phyloP scores from a whole-genome alignment of 2,113 vertebrate genomes.

The Xyliphius kryptos region DNA sequence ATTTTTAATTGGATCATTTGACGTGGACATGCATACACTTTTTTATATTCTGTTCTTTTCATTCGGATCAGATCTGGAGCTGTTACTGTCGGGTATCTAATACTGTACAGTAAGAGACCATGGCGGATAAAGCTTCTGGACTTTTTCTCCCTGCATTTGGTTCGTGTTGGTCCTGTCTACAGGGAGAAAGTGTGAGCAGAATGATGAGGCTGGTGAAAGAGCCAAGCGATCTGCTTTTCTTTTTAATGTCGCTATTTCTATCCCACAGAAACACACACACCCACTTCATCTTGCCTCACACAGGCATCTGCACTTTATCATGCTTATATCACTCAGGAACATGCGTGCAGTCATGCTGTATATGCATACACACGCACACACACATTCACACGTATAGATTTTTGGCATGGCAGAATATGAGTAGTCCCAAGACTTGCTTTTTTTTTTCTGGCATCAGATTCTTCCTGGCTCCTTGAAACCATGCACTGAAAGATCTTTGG shows the following conservation, averaged over 20 bases:
- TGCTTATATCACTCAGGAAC: constrained; percentile 6
- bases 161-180: neutral
- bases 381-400: constrained; percentile 1
- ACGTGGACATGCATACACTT: too few relatives aligned
- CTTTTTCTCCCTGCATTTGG: constrained; percentile 23
- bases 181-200: constrained; percentile 9
- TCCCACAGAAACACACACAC: constrained; percentile 4
- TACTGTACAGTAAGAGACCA: neutral
- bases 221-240: constrained; percentile 5
- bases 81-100: constrained; percentile 22
- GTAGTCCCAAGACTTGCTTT: constrained; percentile 39
- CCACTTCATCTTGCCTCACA: neutral
- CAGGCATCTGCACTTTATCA: constrained; percentile 11
- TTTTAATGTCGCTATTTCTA: constrained; percentile 7
- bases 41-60: too few relatives aligned
- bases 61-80: constrained; percentile 2
- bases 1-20: too few relatives aligned
- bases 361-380: neutral
- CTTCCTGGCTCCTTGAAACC: constrained; percentile 46
- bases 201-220: constrained; percentile 18
- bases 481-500: constrained; percentile 43
- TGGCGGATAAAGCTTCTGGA: constrained; percentile 6
- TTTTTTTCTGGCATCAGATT: constrained; percentile 49
- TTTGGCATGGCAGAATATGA: constrained; percentile 37
- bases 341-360: constrained; percentile 12